phyloP scores from a whole-genome alignment of 1,140 invertebrate species.

The Carcinoscorpius rotundicauda region DNA sequence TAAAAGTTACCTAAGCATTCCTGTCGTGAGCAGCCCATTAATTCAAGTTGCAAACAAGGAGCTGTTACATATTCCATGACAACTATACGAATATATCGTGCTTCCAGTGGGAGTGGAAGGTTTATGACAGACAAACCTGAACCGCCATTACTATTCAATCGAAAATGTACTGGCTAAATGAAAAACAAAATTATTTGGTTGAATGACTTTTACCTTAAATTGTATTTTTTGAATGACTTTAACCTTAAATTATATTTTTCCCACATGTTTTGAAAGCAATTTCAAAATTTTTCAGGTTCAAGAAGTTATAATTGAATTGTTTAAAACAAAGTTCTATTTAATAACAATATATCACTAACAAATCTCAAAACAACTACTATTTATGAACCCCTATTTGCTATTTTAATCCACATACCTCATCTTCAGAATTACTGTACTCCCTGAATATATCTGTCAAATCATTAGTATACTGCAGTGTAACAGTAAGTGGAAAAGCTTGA shows the following conservation, averaged over 20 bases:
- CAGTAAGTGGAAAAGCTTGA: slow-evolving; percentile 72
- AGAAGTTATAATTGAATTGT: too few relatives aligned
- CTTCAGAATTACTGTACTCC: slow-evolving; percentile 84
- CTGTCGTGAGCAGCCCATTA: slow-evolving; percentile 82
- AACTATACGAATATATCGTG: slow-evolving; percentile 72
- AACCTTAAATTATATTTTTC: too few relatives aligned
- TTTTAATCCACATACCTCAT: slow-evolving; percentile 27
- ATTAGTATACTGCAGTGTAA: slow-evolving; percentile 74
- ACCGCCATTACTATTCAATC: slow-evolving; percentile 57
- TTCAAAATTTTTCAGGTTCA: too few relatives aligned
- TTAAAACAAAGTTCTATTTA: too few relatives aligned
- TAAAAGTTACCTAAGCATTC: slow-evolving; percentile 46
- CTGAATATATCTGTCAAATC: slow-evolving; percentile 77
- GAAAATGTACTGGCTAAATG: slow-evolving; percentile 67
- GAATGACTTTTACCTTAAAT: too few relatives aligned
- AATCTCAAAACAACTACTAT: too few relatives aligned
- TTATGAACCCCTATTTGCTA: too few relatives aligned
- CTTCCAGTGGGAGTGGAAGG: slow-evolving; percentile 79
- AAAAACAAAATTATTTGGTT: neutral
- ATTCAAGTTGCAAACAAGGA: slow-evolving; percentile 79
- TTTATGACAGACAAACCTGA: slow-evolving; percentile 73
- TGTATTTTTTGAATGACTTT: too few relatives aligned
- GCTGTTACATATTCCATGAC: slow-evolving; percentile 75
- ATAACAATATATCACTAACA: too few relatives aligned
- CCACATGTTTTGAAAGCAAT: too few relatives aligned